These are phyloP conservation scores for Drosophila pegasa DNA, from an alignment of 2,888 invertebrate genomes.

Conservation along the genomic window DNA sequence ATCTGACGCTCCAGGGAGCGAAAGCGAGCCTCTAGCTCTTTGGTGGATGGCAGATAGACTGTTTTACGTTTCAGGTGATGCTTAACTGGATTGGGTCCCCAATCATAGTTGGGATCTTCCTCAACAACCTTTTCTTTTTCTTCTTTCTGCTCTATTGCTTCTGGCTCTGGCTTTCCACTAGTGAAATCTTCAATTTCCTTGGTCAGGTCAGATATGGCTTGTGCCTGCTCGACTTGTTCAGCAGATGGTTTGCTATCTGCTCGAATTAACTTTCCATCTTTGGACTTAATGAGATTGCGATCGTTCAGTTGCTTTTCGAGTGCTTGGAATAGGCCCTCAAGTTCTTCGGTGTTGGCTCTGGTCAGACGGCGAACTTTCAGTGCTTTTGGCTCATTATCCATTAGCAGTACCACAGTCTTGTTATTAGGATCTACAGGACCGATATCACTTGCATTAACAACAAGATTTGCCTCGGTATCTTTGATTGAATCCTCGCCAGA, in stretches of 20 bases:
- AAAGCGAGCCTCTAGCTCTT: conserved; percentile 81
- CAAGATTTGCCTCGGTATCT: conserved; percentile 3
- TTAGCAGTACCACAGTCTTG: conserved; percentile 78
- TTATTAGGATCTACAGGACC: conserved; percentile 69
- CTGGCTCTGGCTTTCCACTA: conserved; percentile 46
- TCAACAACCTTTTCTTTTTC: conserved; percentile 18
- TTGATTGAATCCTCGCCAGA: not conserved
- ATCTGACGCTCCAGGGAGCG: conserved; percentile 82
- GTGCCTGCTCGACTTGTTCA: conserved; percentile 57
- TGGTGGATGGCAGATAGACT: conserved; percentile 81
- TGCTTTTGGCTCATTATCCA: conserved; percentile 81
- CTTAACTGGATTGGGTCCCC: conserved; percentile 81
- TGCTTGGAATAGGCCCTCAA: conserved; percentile 80
- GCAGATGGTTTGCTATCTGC: conserved; percentile 44
- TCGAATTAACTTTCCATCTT: conserved; percentile 62
- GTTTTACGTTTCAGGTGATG: conserved; percentile 80
- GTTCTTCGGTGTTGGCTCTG: conserved; percentile 81
- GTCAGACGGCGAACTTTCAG: conserved; percentile 79
- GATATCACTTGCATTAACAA: conserved; percentile 47
- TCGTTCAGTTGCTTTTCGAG: conserved; percentile 81
- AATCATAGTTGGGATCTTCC: conserved; percentile 65
- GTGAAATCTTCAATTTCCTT: conserved; percentile 76
- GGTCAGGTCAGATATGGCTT: conserved; percentile 74
- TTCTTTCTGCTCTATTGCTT: conserved; percentile 4
- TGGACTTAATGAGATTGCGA: conserved; percentile 70